phyloP scores from a whole-genome alignment of 2,113 vertebrate genomes.

The Protomyctophum bolini region DNA sequence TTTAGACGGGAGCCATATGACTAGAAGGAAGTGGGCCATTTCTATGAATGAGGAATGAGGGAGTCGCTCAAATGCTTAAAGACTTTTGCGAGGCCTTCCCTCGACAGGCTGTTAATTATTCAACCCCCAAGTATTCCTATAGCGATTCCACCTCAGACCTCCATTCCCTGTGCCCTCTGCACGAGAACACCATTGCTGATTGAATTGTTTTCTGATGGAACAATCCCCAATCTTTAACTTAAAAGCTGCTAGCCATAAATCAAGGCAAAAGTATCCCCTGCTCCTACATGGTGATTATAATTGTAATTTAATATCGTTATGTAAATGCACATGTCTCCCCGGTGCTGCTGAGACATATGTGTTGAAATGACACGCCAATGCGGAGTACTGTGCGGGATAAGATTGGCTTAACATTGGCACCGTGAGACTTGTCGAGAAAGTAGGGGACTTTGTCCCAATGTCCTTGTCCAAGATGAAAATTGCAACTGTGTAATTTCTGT shows the following conservation, averaged over 20 bases:
- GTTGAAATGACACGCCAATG: slow-evolving; percentile 6
- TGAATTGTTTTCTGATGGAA: slow-evolving; percentile 68
- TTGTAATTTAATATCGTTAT: slow-evolving; percentile 54
- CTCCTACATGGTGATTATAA: slow-evolving; percentile 39
- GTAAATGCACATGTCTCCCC: slow-evolving; percentile 31
- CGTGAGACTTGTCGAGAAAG: slow-evolving; percentile 19
- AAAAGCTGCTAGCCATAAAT: slow-evolving; percentile 64
- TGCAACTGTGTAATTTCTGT: slow-evolving; percentile 39
- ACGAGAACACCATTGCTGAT: slow-evolving; percentile 50
- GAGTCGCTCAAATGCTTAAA: slow-evolving; percentile 23
- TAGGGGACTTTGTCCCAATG: neutral
- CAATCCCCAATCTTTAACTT: slow-evolving; percentile 60
- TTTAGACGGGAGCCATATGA: slow-evolving; percentile 73
- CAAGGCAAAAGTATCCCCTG: slow-evolving; percentile 53
- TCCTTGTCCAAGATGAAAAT: slow-evolving; percentile 37
- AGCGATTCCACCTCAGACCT: neutral
- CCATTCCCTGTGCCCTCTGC: slow-evolving; percentile 50
- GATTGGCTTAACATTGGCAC: slow-evolving; percentile 11
- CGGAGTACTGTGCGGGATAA: neutral
- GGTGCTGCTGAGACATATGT: neutral
- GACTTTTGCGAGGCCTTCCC: slow-evolving; percentile 60
- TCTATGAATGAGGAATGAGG: slow-evolving; percentile 75
- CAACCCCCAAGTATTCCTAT: slow-evolving; percentile 27
- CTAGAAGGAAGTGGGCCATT: slow-evolving; percentile 63
- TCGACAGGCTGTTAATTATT: slow-evolving; percentile 65